phyloP scores from a whole-genome alignment of 2,888 invertebrate genomes.

The Geotrupes spiniger region DNA sequence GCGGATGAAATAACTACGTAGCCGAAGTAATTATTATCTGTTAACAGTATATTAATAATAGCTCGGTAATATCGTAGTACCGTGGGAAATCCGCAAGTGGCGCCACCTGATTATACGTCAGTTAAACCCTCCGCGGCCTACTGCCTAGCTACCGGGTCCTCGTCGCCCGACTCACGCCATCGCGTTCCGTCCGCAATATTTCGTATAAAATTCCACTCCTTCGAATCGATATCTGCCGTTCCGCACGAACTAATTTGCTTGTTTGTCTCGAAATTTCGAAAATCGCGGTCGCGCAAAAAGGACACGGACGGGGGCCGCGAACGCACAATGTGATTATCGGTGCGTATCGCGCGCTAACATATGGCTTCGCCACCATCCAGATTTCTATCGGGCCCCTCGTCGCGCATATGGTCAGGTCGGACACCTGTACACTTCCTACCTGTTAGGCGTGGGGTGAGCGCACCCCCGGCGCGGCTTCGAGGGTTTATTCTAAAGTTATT shows the following conservation, averaged over 20 bases:
- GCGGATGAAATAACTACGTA: conserved; percentile 35
- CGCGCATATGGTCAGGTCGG: conserved; percentile 31
- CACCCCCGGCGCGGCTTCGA: background rate
- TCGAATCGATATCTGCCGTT: too few species aligned
- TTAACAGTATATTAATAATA: conserved; percentile 50
- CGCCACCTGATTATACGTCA: conserved; percentile 52
- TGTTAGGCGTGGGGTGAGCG: conserved; percentile 8
- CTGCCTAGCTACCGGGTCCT: background rate
- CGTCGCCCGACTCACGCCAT: background rate
- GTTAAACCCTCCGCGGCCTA: conserved; percentile 40
- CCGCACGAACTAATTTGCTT: too few species aligned
- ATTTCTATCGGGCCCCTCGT: conserved; percentile 34
- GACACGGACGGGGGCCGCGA: too few species aligned
- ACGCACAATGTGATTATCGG: conserved; percentile 31
- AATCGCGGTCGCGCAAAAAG: too few species aligned
- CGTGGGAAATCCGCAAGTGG: conserved; percentile 51
- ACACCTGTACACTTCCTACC: conserved; percentile 31
- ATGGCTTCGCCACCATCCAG: conserved; percentile 39
- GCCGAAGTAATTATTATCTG: conserved; percentile 45
- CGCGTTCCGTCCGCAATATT: background rate
- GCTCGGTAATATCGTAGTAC: conserved; percentile 45
- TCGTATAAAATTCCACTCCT: too few species aligned
- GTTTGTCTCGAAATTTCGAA: too few species aligned
- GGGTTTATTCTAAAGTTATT: conserved; percentile 11
- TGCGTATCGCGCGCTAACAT: conserved; percentile 39